Evolutionary conservation across 1,140 invertebrate genomes (phyloP).

Genomic region (Telenomus remus): DNA sequence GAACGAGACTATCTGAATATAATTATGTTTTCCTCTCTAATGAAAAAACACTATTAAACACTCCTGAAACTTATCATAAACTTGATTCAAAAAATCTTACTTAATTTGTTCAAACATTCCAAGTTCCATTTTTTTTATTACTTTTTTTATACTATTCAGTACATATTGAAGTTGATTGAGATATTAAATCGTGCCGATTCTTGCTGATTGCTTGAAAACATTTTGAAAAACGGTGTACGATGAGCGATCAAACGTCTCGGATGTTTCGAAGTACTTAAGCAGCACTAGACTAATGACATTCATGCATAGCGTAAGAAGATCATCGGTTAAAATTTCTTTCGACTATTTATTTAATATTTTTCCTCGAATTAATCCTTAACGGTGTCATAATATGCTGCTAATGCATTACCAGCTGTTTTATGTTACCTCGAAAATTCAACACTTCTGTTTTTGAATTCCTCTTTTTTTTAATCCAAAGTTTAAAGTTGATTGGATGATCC

Average conservation of each 20-base stretch:
- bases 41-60: no score
- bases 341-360: background rate
- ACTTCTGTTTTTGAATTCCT: no score
- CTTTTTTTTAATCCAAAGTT: no score
- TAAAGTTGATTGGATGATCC: no score
- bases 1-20: slow-evolving; percentile 5
- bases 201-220: slow-evolving; percentile 57
- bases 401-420: no score
- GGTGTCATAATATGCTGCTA: slow-evolving; percentile 11
- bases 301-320: slow-evolving; percentile 21
- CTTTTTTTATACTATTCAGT: no score
- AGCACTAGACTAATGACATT: slow-evolving; percentile 36
- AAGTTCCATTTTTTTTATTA: no score
- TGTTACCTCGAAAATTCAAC: no score
- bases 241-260: slow-evolving; percentile 49
- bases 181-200: slow-evolving; percentile 35
- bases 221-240: slow-evolving; percentile 50
- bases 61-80: no score
- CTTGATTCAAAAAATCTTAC: no score
- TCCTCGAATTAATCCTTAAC: slow-evolving; percentile 1
- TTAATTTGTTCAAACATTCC: no score
- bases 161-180: no score
- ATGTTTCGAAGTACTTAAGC: slow-evolving; percentile 48
- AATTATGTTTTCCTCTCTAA: slow-evolving; percentile 3
- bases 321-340: background rate